Percentiles rank a stretch among this genome's conserved stretches.
These are phyloP conservation scores for Origma solitaria DNA, from an alignment of 2,113 vertebrate species.

Conservation along the genomic window DNA sequence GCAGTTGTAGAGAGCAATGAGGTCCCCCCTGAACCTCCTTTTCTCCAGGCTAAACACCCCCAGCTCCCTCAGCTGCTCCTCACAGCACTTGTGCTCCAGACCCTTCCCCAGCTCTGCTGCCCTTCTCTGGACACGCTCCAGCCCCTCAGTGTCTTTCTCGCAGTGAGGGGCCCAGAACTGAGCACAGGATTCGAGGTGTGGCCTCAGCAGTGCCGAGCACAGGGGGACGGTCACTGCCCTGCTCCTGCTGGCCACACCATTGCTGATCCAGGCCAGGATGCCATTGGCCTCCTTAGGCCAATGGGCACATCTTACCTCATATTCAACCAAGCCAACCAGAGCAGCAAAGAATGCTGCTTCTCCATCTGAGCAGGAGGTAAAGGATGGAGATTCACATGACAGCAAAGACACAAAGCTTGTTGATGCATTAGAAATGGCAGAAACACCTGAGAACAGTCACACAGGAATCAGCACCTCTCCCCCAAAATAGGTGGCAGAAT, in stretches of 20 bases:
- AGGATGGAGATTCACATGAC: neutral
- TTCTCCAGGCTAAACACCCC: neutral
- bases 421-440: neutral
- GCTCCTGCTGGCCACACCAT: neutral
- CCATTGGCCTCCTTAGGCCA: neutral
- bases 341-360: neutral
- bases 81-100: neutral
- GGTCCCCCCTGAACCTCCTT: neutral
- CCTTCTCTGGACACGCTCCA: neutral
- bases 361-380: neutral
- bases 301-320: rapidly evolving
- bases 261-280: neutral
- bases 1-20: rapidly evolving
- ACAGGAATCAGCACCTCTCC: neutral
- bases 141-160: neutral
- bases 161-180: neutral
- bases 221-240: neutral
- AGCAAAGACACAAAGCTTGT: neutral
- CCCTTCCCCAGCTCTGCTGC: rapidly evolving
- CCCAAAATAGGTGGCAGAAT: neutral
- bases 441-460: neutral
- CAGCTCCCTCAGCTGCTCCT: neutral
- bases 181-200: rapidly evolving
- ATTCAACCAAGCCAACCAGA: neutral
- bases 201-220: neutral